phyloP scores from a whole-genome alignment of 2,113 vertebrate genomes.

The Dromaius novaehollandiae region DNA sequence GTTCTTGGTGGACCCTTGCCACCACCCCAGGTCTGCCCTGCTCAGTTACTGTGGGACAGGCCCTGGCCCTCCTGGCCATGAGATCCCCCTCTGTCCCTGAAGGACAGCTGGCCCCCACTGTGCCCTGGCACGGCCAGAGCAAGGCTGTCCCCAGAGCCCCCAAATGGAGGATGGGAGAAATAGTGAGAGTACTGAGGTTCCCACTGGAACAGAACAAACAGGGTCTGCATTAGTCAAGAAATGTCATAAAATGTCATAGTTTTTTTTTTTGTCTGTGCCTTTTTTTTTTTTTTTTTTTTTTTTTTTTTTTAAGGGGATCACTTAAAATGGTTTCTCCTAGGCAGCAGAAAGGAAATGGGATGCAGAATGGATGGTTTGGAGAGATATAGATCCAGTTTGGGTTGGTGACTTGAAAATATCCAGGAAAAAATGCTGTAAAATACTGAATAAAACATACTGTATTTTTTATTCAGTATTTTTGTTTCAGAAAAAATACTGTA shows the following conservation, averaged over 20 bases:
- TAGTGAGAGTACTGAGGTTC: background rate
- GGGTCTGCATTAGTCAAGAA: background rate
- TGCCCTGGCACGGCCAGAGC: background rate
- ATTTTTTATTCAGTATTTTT: no score
- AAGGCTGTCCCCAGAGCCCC: background rate
- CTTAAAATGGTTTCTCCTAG: background rate
- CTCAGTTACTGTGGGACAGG: background rate
- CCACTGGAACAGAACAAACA: background rate
- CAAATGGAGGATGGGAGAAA: background rate
- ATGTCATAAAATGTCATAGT: background rate
- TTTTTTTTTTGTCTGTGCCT: no score
- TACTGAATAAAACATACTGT: no score
- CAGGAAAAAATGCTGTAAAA: no score
- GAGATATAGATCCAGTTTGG: background rate
- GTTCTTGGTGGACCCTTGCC: no score
- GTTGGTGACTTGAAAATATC: background rate
- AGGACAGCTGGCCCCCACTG: background rate
- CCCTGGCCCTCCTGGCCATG: no score
- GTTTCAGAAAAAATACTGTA: no score
- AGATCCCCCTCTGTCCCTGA: no score
- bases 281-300: background rate
- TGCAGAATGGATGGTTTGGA: background rate
- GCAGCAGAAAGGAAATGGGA: background rate
- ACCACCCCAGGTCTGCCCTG: no score
- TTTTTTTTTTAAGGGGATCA: background rate